Evolutionary conservation across 2,113 vertebrate species (phyloP).

Genomic region (Gymnogyps californianus): DNA sequence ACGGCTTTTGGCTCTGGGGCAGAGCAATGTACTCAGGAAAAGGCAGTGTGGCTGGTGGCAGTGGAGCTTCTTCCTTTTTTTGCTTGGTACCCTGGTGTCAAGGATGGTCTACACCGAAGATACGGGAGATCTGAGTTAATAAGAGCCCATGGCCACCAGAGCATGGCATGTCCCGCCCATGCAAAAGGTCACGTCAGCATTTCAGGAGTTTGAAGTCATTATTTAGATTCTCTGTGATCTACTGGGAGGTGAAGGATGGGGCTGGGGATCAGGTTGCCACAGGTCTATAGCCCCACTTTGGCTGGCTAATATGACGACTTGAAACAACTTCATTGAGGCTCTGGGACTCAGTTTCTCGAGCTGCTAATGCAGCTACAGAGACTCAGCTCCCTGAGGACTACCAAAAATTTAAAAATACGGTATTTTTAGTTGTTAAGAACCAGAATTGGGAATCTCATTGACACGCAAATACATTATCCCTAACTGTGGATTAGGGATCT

Average conservation of each 20-base stretch:
- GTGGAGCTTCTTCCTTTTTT: background rate
- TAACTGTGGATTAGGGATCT: background rate
- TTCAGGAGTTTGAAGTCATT: background rate
- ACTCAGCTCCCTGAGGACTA: background rate
- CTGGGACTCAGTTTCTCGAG: background rate
- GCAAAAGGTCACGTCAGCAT: fast-evolving
- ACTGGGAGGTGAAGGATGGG: background rate
- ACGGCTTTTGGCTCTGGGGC: background rate
- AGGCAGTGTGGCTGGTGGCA: background rate
- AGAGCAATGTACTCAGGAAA: background rate
- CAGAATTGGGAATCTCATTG: background rate
- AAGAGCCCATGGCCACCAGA: background rate
- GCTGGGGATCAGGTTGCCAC: background rate
- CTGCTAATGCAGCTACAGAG: background rate
- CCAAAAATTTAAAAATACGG: background rate
- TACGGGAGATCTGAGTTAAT: background rate
- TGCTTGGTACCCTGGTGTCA: background rate
- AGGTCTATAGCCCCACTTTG: background rate
- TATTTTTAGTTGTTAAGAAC: background rate
- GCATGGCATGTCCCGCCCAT: fast-evolving
- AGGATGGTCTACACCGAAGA: background rate
- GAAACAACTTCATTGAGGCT: background rate
- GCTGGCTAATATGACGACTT: background rate
- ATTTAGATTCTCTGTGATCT: background rate
- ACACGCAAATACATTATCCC: background rate